Base-by-base conservation (phyloP, 2,888 invertebrate genomes). In the Volucella bombylans region DNA sequence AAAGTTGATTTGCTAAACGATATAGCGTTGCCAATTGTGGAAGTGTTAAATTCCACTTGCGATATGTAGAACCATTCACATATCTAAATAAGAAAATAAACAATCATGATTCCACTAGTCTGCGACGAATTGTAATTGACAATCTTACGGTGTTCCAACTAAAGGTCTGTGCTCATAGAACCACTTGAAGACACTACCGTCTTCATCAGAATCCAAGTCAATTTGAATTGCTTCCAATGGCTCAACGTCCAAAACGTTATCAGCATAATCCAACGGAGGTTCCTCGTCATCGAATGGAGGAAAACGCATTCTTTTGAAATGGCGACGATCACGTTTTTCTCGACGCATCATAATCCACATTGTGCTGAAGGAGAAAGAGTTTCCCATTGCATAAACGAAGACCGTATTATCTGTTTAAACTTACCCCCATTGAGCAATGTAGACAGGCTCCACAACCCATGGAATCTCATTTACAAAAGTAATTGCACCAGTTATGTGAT, bases 271-370 rank as follows among this genome's bases (percentile, higher is more conserved):
- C 50, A 99, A 93, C 0, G 99, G 99, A 59, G 99, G 99, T 93
- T 99, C 99, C 92, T 99, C 99, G 92, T 99, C 99, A 91, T 99
- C 99, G 91, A 99, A 99, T 0, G 99, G 99, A 12, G 99, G 99
- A 91, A 99, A 99, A 87, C 99, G 94, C 99, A 99, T 99, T 88
- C 99, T 94, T 92, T 99, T 99, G 91, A 99, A 99, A 91, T 99
- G 99, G 41, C 99, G 94, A 90, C 99, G 96, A 93, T 99, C 99
- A 86, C 99, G 94, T 92, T 99, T 99, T 90, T 99, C 99, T 88
- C 99, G 94, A 87, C 99, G 94, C 99, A 99, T 99, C 99, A 99
- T 99, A 88, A 99, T 99, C 99, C 99, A 99, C 99, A 99, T 99
- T 1, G 99, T 98, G 54, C 96, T 96, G 87, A 10, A 6, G 31